Percentiles rank a stretch among this genome's conserved stretches.
Evolutionary conservation across 2,797 vertebrate species (phyloP).

Genomic region (Nasua narica): DNA sequence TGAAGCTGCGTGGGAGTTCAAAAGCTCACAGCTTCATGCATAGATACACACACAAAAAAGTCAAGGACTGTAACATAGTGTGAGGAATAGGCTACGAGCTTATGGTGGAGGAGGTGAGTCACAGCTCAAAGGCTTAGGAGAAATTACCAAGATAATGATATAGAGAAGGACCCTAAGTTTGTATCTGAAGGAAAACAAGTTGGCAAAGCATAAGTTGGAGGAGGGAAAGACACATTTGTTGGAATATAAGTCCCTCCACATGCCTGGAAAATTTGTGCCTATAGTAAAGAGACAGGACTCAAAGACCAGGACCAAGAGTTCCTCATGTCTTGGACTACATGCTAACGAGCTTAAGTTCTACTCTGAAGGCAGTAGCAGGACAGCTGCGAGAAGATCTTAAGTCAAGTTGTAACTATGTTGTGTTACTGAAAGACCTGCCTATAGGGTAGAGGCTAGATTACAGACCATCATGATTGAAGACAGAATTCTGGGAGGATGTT

Average conservation of each 20-base stretch:
- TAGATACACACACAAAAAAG: background rate
- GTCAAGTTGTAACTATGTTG: background rate
- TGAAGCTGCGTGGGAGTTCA: rapidly evolving
- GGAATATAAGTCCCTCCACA: background rate
- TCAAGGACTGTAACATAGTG: too few relatives aligned
- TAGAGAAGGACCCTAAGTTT: too few relatives aligned
- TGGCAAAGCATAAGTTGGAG: background rate
- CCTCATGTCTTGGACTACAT: background rate
- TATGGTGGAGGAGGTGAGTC: background rate
- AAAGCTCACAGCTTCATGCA: background rate
- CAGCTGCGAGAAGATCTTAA: background rate
- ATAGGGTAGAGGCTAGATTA: background rate
- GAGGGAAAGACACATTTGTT: rapidly evolving
- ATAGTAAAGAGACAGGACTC: rapidly evolving
- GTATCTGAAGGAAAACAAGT: background rate
- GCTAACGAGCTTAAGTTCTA: background rate
- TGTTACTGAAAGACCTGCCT: background rate
- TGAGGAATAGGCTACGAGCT: background rate
- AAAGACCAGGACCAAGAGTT: background rate
- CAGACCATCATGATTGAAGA: background rate
- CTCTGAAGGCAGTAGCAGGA: background rate
- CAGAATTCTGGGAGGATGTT: background rate
- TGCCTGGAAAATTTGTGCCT: background rate
- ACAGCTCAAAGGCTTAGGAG: background rate
- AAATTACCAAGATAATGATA: rapidly evolving